Evolutionary conservation across 2,113 vertebrate genomes (phyloP).

Genomic region (Loxodonta africana): DNA sequence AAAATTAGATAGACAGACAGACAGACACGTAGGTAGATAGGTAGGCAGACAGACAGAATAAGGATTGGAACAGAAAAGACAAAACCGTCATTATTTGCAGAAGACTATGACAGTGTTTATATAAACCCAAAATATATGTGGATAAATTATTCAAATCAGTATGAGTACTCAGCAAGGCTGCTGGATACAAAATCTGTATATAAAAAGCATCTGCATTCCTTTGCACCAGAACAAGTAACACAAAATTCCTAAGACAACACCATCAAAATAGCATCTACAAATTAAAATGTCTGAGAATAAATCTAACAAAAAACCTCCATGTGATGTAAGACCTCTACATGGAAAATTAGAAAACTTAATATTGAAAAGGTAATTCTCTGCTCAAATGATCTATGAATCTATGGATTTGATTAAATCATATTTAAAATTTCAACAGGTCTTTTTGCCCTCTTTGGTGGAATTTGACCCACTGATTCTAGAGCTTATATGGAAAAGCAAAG

Average conservation of each 20-base stretch:
- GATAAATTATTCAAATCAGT: background rate
- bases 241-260: background rate
- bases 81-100: background rate
- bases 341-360: background rate
- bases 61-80: background rate
- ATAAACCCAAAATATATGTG: constrained; percentile 18
- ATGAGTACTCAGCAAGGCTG: background rate
- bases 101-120: background rate
- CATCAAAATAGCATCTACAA: background rate
- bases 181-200: background rate
- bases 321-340: background rate
- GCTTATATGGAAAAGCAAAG: background rate
- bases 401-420: background rate
- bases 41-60: background rate
- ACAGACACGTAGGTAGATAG: background rate
- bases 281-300: background rate
- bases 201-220: background rate
- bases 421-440: background rate
- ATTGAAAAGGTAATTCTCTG: background rate
- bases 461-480: background rate
- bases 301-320: background rate
- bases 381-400: background rate
- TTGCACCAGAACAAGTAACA: background rate
- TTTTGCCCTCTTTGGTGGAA: background rate
- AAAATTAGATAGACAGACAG: background rate